Base-by-base conservation (phyloP, 2,888 invertebrate species). In the Philopedon plagiatum region DNA sequence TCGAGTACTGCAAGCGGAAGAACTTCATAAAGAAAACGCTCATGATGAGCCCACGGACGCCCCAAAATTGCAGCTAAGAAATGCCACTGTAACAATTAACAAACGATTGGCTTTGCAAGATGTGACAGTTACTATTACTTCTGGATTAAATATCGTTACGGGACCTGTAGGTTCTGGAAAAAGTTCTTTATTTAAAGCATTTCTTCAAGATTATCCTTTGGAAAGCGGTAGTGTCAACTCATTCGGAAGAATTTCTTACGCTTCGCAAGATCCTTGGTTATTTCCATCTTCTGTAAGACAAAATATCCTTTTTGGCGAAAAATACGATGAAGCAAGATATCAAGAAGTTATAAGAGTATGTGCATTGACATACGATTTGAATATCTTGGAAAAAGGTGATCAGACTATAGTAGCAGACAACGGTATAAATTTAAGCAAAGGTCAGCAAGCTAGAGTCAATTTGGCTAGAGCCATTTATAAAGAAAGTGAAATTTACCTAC, bases 381-480 rank as follows among this genome's bases (percentile, higher is more conserved):
- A 87, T n/a, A 84, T 92, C 71, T 88, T 95, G 79, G 92, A 92
- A 8, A 89, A 91, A 76, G 93, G 94, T 0, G 95, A 95, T 83
- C 89, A 90, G 83, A 95, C 94, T 0, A 84, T 94, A 26, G 92
- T 95, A 0, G 96, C 93, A 0, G 93, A 93, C 77, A 87, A 91
- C 37, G 93, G 93, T 1, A 88, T 91, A 4, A 90, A 90, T 75
- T 84, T 94, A 37, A 92, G 91, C 81, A 93, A 90, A 83, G 94
- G 96, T 1, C 96, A 96, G 83, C 91, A 94, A 77, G 95, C 96
- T 0, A 89, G 97, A 76, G 92, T 97, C 60, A 94, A 94, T 62
- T 87, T 97, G 46, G 95, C 94, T 0, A 90, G 96, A 76, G 92
- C 95, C 0, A 90, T 95, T 1, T 96, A 95, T 85, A 91, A 92